phyloP scores from a whole-genome alignment of 2,113 vertebrate genomes.

The Phasianus colchicus region DNA sequence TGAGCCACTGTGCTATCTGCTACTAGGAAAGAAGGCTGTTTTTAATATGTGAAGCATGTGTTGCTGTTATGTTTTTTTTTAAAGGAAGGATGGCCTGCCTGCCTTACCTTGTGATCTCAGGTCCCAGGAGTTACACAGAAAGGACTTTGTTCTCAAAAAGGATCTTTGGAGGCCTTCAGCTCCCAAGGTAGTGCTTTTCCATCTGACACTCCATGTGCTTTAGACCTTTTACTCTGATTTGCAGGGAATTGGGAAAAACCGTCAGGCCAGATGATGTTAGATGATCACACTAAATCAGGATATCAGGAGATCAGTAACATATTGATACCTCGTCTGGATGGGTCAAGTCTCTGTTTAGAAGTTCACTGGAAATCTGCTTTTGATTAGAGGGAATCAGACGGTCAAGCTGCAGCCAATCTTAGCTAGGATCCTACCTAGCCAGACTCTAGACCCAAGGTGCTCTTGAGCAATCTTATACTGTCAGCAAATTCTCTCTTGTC shows the following conservation, averaged over 20 bases:
- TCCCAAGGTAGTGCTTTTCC: background rate
- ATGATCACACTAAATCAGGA: background rate
- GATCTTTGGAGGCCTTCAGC: accelerated
- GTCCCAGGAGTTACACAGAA: background rate
- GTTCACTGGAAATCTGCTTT: background rate
- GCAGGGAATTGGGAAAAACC: background rate
- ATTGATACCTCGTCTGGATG: background rate
- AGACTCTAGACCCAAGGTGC: background rate
- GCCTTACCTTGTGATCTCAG: background rate
- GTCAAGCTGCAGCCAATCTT: background rate
- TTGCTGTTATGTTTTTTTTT: constrained; percentile 18
- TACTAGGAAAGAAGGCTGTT: background rate
- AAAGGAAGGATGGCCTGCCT: constrained; percentile 9
- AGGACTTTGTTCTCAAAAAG: background rate
- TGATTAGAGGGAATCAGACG: background rate
- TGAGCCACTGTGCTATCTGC: constrained; percentile 30
- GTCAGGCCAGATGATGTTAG: background rate
- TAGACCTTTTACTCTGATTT: background rate
- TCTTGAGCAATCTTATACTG: background rate
- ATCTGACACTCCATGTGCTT: background rate
- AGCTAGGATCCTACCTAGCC: background rate
- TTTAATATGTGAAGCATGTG: constrained; percentile 16
- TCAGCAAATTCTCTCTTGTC: background rate
- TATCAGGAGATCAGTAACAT: background rate
- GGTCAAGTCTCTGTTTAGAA: background rate